Evolutionary conservation across 2,113 vertebrate genomes (phyloP).

Genomic region (Tursiops truncatus): DNA sequence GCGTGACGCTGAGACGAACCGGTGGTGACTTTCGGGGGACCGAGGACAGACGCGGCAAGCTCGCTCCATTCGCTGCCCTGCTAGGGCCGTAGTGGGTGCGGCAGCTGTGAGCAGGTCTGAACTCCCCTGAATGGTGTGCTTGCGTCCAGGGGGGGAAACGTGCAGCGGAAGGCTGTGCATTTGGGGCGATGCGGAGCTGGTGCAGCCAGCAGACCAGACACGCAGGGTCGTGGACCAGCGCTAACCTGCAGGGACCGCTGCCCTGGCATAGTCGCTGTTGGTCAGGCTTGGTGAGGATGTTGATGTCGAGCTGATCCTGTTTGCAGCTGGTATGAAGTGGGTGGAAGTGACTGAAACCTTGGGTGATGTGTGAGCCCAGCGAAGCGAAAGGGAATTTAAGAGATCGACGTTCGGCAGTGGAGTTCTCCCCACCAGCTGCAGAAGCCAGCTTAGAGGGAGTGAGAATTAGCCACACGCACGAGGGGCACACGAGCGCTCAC

Average conservation of each 20-base stretch:
- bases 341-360: not conserved
- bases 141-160: not conserved
- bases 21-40: not conserved
- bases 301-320: not conserved
- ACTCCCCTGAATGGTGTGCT: fast-evolving
- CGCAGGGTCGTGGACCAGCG: fast-evolving
- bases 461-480: not conserved
- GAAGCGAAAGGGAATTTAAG: not conserved
- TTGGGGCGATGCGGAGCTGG: fast-evolving
- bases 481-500: too few relatives aligned
- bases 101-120: fast-evolving
- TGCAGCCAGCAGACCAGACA: fast-evolving
- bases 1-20: not conserved
- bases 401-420: not conserved
- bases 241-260: fast-evolving
- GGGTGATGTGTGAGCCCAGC: not conserved
- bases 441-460: too few relatives aligned
- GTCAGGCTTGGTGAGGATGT: not conserved
- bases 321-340: not conserved
- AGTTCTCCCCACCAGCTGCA: not conserved
- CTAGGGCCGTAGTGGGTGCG: fast-evolving
- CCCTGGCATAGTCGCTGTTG: fast-evolving
- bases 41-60: not conserved
- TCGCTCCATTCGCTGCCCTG: fast-evolving
- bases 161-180: not conserved